A percentile compares a stretch with the other conserved stretches of the same genome.
These are phyloP conservation scores for Ammodytes dubius DNA, from an alignment of 2,113 vertebrate genomes.

Conservation along the genomic window DNA sequence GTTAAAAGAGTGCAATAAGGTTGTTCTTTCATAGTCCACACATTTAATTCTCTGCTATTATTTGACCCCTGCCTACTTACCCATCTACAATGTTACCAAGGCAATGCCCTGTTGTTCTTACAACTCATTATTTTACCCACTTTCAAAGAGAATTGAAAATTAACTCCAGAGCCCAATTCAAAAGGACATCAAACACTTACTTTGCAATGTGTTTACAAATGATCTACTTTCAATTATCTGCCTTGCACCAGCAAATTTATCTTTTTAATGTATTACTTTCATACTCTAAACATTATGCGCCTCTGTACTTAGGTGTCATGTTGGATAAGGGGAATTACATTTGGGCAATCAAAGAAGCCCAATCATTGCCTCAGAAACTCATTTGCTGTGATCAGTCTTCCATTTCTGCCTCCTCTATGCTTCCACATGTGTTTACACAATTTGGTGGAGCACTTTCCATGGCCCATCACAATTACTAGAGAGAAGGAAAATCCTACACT, in stretches of 20 bases:
- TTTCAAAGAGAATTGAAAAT: slow-evolving; percentile 67
- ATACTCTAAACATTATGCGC: slow-evolving; percentile 24
- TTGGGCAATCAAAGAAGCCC: slow-evolving; percentile 47
- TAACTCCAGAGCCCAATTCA: slow-evolving; percentile 41
- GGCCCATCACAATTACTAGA: slow-evolving; percentile 60
- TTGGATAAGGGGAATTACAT: slow-evolving; percentile 43
- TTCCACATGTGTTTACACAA: slow-evolving; percentile 60
- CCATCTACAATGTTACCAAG: slow-evolving; percentile 28
- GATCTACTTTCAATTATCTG: slow-evolving; percentile 44
- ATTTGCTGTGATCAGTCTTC: slow-evolving; percentile 69
- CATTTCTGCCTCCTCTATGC: slow-evolving; percentile 56
- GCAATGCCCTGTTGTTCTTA: slow-evolving; percentile 50
- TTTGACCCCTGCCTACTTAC: slow-evolving; percentile 36
- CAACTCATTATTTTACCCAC: slow-evolving; percentile 49
- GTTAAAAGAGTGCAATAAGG: neutral
- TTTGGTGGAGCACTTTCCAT: slow-evolving; percentile 49
- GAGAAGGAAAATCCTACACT: slow-evolving; percentile 39
- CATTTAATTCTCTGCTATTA: slow-evolving; percentile 38
- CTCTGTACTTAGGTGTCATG: slow-evolving; percentile 48
- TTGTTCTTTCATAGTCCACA: slow-evolving; percentile 4
- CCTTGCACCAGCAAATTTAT: slow-evolving; percentile 24
- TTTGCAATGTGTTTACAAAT: slow-evolving; percentile 45
- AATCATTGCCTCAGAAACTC: slow-evolving; percentile 57
- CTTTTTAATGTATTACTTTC: slow-evolving; percentile 39
- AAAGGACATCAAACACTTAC: slow-evolving; percentile 57